A percentile compares a stretch with the other conserved stretches of the same genome.
phyloP scores from a whole-genome alignment of 2,113 vertebrate genomes.

The Potamarius usumacintae region DNA sequence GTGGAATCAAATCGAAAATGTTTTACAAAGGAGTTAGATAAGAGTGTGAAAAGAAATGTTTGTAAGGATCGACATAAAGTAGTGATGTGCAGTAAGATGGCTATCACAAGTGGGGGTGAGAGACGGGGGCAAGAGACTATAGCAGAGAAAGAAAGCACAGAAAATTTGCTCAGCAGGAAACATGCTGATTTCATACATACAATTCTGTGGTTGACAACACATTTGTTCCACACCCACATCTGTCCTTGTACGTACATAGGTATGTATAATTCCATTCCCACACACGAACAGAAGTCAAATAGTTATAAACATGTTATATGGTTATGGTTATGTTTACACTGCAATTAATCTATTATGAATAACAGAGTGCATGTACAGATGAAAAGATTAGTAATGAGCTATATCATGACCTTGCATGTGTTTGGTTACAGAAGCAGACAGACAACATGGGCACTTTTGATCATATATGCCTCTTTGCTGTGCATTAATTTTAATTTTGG shows the following conservation, averaged over 20 bases:
- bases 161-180: slow-evolving; percentile 32
- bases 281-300: neutral
- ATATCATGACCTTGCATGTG: neutral
- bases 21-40: slow-evolving; percentile 9
- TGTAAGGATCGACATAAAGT: neutral
- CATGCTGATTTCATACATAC: slow-evolving; percentile 18
- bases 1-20: slow-evolving; percentile 12
- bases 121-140: neutral
- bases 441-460: too few relatives aligned
- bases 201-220: slow-evolving; percentile 19
- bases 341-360: neutral
- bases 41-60: slow-evolving; percentile 7
- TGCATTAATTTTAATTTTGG: neutral
- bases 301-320: neutral
- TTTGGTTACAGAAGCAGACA: neutral
- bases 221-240: slow-evolving; percentile 31
- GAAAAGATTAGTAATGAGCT: neutral
- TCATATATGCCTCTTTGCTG: neutral
- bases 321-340: neutral
- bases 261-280: slow-evolving; percentile 11
- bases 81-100: neutral
- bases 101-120: neutral
- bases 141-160: neutral
- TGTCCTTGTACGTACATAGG: neutral
- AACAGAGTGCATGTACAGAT: neutral